Evolutionary conservation across 1,140 invertebrate genomes (phyloP), one percentile per base, ranked within the genome.

Genomic region (Samia ricini): DNA sequence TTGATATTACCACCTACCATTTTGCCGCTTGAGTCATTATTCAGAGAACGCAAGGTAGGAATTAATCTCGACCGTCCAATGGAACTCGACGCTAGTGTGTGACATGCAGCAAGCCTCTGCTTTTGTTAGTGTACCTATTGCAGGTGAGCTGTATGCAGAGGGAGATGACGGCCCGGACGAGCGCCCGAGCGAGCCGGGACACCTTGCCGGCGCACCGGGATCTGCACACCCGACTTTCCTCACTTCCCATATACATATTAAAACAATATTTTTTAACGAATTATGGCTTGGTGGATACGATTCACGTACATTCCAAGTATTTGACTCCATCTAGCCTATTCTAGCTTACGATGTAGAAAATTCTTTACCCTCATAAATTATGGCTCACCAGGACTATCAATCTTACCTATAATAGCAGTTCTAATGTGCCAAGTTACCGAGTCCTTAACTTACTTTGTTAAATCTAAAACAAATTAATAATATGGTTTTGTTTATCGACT

Each of bases 131-230:
- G 76, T 91, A 92, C 91, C 91, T 91, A 88, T 89, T 87, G 71
- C 90, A 90, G 76, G 92, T 92, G 87, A 94, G 92, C 72, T 93
- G 92, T 83, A 93, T 92, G 91, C 93, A 94, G 80, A 93, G 88
- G 68, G 91, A 92, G 88, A 94, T 91, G 61, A 92, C 91, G 72
- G 93, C 93, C 80, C 93, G 92, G 74, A 94, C 89, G 77, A 94
- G 80, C 76, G 92, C 93, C 71, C 92, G 90, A 79, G 92, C 91
- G 86, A 93, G 88, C 57, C 74, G 75, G 5, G 79, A 76, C 75
- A 90, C 51, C 67, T 88, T 87, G 63, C 79, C 79, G 59, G 72
- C 76, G 76, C 85, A 90, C 23, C 78, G 81, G 42, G 54, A 63
- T 36, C 74, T 81, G 66, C 24, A 10, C 49, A 64, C 10, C 33